Evolutionary conservation across 2,888 invertebrate species (phyloP), one percentile per base, ranked within the genome.

Genomic region (Octonoba sinensis): DNA sequence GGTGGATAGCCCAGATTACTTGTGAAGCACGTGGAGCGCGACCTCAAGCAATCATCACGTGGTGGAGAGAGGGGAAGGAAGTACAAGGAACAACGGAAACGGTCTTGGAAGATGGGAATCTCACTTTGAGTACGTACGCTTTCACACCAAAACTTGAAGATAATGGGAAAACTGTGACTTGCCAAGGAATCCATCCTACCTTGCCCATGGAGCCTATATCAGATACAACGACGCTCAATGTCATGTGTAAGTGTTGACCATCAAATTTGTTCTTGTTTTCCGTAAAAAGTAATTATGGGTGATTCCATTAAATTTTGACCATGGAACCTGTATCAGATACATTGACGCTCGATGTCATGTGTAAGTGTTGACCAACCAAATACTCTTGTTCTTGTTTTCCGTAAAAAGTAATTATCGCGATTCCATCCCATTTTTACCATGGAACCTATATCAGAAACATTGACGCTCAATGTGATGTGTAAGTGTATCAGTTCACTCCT

Each of bases 141-240:
- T 86, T 86, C 57, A 84, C 82, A 20, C 85, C 86, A 36, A 83
- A 83, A 47, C 82, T 83, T 27, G 85, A 86, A 44, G 86, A 86
- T 62, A 85, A 86, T 77, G 86, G 86, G 44, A 86, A 86, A 67
- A 71, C 82, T 47, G 79, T 86, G 67, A 85, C 85, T 18, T 86
- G 86, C 59, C 82, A 86, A 64, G 86, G 86, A 12, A 83, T 85
- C 27, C 86, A 86, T 75, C 84, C 85, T 1, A 84, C 84, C 11
- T 76, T 86, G 77, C 83, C 83, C 47, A 81, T 85, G 66, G 83
- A 83, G n/a, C 84, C 85, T 24, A 78, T 86, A n/a, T 84, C 85
- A 49, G 86, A 86, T 62, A 83, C 85, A 12, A 82, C 85, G 75
- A 85, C 60, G 22, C 81, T 86, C 46, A 85, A 85, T 73, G 83